phyloP scores from a whole-genome alignment of 2,113 vertebrate genomes.

The Trematomus loennbergii region DNA sequence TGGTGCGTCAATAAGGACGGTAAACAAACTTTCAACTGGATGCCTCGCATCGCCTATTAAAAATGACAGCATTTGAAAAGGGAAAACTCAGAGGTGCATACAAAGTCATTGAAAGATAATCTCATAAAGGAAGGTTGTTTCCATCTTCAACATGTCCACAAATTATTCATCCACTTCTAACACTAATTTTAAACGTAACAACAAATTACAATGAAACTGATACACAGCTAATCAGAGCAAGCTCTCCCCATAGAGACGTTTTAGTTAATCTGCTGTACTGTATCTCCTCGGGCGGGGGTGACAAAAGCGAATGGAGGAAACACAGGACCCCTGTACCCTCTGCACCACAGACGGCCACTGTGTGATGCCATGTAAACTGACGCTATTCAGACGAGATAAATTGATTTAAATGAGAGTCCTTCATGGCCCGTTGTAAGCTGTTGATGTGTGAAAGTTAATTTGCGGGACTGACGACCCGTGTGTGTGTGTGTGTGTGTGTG shows the following conservation, averaged over 20 bases:
- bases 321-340: constrained; percentile 20
- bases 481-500: constrained; percentile 12
- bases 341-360: constrained; percentile 28
- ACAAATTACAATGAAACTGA: constrained; percentile 18
- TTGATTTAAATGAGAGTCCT: constrained; percentile 77
- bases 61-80: constrained; percentile 4
- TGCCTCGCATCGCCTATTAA: constrained; percentile 11
- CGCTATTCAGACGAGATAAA: constrained; percentile 66
- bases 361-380: constrained; percentile 52
- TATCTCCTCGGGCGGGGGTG: constrained; percentile 6
- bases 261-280: constrained; percentile 30
- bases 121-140: constrained; percentile 41
- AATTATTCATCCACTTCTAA: constrained; percentile 25
- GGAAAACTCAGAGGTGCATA: constrained; percentile 6
- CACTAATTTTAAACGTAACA: constrained; percentile 31
- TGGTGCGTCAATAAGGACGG: constrained; percentile 28
- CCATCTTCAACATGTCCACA: constrained; percentile 33
- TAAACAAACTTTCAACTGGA: constrained; percentile 47
- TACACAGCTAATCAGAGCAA: constrained; percentile 25
- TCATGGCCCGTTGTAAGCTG: constrained; percentile 69
- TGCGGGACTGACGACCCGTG: constrained; percentile 50
- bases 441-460: constrained; percentile 81
- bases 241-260: not conserved
- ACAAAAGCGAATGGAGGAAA: constrained; percentile 21
- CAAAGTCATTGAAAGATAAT: constrained; percentile 28